Evolutionary conservation across 2,113 vertebrate species (phyloP), one percentile per base, ranked within the genome.

Genomic region (Erinaceus europaeus): DNA sequence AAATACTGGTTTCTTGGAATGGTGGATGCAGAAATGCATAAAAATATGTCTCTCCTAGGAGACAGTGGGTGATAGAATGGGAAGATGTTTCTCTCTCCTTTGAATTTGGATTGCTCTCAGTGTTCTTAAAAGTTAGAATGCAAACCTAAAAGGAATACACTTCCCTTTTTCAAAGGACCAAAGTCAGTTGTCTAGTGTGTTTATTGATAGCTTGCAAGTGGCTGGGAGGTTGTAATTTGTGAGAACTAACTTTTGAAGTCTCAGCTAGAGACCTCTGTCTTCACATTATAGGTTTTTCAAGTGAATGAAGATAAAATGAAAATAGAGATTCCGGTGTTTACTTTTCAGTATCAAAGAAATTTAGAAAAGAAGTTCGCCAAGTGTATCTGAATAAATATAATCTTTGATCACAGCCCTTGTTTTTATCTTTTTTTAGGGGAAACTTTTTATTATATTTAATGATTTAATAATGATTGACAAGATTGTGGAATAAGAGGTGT

Each of bases 91-190:
- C 27, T 62, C 6, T 90, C 25, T 72, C 48, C 7, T 53, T 46
- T 92, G 77, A 77, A 89, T 81, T 78, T 73, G 40, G 6, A 6
- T 65, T 72, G 6, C 46, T 86, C 7, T 76, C 44, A n/a, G 7
- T 73, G 9, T 65, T 90, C 73, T 74, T 86, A 73, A 84, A 91
- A 90, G 12, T 50, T 88, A 20, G 65, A 80, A 87, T 68, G 4
- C n/a, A 87, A 83, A 73, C 29, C n/a, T 50, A 29, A 85, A 75
- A 85, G 14, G 23, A 78, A 44, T 75, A 42, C 20, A 84, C 25
- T 5, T 69, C 44, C 4, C 21, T 38, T 36, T 79, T n/a, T 55
- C 71, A 38, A 67, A 67, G 18, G 85, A 2, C 44, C 50, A 57
- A 10, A 8, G 3, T 55, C 23, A 34, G 84, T 86, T 86, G 21